A percentile compares a stretch with the other conserved stretches of the same genome.
These are phyloP conservation scores for Manacus vitellinus DNA, from an alignment of 2,113 vertebrate genomes.

Conservation along the genomic window DNA sequence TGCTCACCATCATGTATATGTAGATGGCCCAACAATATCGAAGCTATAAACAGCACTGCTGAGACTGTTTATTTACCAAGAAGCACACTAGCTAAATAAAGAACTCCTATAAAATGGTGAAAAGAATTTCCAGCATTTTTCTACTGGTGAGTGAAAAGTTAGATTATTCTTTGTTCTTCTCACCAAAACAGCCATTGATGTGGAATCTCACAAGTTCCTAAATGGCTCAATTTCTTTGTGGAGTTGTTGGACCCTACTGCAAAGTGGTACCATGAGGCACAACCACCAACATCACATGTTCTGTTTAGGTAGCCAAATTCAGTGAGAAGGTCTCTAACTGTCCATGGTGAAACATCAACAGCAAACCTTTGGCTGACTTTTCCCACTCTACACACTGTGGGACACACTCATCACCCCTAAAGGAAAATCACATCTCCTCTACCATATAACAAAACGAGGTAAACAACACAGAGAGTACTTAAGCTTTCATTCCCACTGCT, in stretches of 20 bases:
- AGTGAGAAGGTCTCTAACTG: not conserved
- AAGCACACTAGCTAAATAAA: not conserved
- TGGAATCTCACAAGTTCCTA: not conserved
- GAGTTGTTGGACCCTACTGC: not conserved
- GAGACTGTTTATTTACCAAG: not conserved
- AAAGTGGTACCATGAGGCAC: fast-evolving
- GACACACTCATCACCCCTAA: not conserved
- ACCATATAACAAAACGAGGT: not conserved
- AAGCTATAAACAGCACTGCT: not conserved
- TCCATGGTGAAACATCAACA: not conserved
- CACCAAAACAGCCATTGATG: not conserved
- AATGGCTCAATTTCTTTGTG: not conserved
- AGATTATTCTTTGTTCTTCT: not conserved
- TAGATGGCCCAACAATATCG: not conserved
- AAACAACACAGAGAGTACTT: not conserved
- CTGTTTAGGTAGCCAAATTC: not conserved
- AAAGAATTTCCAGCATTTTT: not conserved
- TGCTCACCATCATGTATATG: not conserved
- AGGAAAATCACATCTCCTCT: not conserved
- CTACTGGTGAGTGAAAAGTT: not conserved
- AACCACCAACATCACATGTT: fast-evolving
- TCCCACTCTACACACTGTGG: not conserved
- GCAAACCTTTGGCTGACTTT: not conserved
- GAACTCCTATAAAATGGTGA: not conserved
- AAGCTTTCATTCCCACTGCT: not conserved